Conservation (phyloP, 1,140 invertebrate genomes). For the Drosophila setifemur region DNA sequence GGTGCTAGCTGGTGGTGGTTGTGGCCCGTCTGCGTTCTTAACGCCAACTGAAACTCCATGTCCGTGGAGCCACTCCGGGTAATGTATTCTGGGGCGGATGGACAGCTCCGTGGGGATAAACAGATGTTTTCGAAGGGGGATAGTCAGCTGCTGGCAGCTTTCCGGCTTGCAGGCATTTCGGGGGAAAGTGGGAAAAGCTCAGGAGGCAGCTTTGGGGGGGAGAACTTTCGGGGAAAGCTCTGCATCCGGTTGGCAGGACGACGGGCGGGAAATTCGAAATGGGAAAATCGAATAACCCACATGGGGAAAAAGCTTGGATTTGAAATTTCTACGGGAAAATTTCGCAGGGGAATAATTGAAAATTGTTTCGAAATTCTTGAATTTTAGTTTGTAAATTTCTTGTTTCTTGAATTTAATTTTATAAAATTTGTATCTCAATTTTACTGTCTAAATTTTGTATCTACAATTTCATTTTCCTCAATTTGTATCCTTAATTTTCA, state of each 20-base stretch:
- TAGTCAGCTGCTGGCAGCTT: not conserved
- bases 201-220: not conserved
- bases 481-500: too few relatives aligned
- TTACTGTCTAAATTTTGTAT: too few relatives aligned
- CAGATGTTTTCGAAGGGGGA: not conserved
- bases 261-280: not conserved
- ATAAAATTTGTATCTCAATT: too few relatives aligned
- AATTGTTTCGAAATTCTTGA: too few relatives aligned
- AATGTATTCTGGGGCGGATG: not conserved
- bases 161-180: not conserved
- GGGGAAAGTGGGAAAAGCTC: not conserved
- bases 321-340: too few relatives aligned
- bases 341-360: too few relatives aligned
- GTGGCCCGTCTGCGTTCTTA: conserved; percentile 69
- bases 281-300: not conserved
- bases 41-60: conserved; percentile 60
- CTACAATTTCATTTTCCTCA: too few relatives aligned
- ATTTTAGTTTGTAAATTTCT: too few relatives aligned
- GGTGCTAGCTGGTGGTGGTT: conserved; percentile 48
- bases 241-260: not conserved
- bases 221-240: not conserved
- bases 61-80: not conserved
- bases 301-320: not conserved
- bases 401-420: too few relatives aligned
- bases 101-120: not conserved